Base-by-base conservation (phyloP, 2,113 vertebrate species). In the Strix uralensis region DNA sequence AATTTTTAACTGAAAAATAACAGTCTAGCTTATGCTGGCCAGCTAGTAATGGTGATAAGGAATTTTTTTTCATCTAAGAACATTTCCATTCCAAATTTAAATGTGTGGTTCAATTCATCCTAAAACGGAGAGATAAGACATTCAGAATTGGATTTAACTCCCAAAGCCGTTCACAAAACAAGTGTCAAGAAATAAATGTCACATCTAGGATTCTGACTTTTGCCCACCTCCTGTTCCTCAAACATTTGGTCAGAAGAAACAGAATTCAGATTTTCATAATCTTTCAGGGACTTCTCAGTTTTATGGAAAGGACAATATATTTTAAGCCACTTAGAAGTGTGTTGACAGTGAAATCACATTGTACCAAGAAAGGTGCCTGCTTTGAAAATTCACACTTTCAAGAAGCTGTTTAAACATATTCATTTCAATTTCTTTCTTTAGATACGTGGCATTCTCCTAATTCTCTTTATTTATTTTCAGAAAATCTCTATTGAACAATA, bases 221-320 rank as follows among this genome's bases (percentile, higher is more conserved):
- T 93, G n/a, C 69, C 38, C 42, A 83, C n/a, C 44, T 92, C 55
- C 59, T 78, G 52, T 81, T 96, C n/a, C n/a, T 90, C 63, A 93
- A 86, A 90, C 32, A 94, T 90, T 90, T 94, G 75, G 72, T 93
- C 86, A 96, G 69, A 88, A 92, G 88, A 90, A 88, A 90, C 32
- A 83, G 51, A 77, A 88, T 89, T 93, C 55, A 67, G 32, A 81
- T 86, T 92, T 92, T 84, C 72, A 57, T 88, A 88, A 96, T 91
- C 67, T 62, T 84, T 66, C 51, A 62, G 55, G 27, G 93, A 77
- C 55, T 94, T 90, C 71, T 92, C 57, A 82, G 47, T 58, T 38
- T 77, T 93, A 58, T 30, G 52, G 80, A 92, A 95, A 92, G 77
- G 57, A 65, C 75, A 93, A 94, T 88, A 63, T 84, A 89, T 92